Conservation (phyloP, 2,113 vertebrate species). For the Sceloporus undulatus region DNA sequence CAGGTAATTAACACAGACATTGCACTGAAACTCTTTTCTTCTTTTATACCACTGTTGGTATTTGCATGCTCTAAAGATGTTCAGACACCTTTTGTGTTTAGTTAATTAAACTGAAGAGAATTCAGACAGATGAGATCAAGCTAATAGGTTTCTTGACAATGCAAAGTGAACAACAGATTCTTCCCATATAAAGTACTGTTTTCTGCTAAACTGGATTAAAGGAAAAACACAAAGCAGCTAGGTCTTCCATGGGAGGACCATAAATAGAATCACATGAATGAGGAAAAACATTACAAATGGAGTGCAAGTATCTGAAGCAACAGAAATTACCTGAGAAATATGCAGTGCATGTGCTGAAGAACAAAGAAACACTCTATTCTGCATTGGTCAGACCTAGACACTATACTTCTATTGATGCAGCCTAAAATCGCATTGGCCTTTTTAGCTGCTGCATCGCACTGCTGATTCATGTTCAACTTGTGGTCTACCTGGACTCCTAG, state of each 20-base stretch:
- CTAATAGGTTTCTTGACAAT: not conserved
- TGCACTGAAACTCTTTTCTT: not conserved
- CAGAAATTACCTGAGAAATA: constrained; percentile 18
- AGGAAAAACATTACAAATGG: not conserved
- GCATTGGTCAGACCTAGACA: too few relatives aligned
- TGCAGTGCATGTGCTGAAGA: not conserved
- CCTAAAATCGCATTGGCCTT: too few relatives aligned
- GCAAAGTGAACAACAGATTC: not conserved
- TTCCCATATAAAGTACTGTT: not conserved
- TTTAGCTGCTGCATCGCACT: too few relatives aligned
- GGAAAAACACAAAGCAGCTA: not conserved
- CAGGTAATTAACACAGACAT: too few relatives aligned
- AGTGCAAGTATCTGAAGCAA: not conserved
- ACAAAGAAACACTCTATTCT: not conserved
- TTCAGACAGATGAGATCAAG: not conserved
- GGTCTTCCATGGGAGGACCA: not conserved
- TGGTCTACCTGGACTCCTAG: too few relatives aligned
- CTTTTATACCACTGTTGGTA: not conserved
- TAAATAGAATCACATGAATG: not conserved
- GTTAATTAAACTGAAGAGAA: not conserved
- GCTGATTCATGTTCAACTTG: too few relatives aligned
- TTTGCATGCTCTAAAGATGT: not conserved
- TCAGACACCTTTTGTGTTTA: not conserved
- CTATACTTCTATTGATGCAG: too few relatives aligned
- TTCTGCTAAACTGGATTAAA: not conserved